Base-by-base conservation (phyloP, 30 jellyfish, hydroid and myxozoan species). In the Chrysaora quinquecirrha region DNA sequence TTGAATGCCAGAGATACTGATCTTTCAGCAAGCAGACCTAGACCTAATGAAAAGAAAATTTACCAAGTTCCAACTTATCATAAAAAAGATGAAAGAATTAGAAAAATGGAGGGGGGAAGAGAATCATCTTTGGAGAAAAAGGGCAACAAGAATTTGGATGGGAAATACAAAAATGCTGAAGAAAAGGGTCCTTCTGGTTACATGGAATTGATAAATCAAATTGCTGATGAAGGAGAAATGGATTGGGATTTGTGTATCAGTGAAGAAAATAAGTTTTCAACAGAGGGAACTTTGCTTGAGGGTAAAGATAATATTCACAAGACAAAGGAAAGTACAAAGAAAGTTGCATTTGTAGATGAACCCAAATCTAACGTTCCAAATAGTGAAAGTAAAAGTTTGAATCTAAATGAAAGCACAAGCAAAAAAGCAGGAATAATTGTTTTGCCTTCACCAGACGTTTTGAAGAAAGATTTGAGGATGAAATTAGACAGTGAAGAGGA, bases 371-470 rank as follows among this genome's bases (percentile, higher is more conserved):
- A 12, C 2, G 68, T 9, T 52, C 2, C 4, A 2, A 52, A 52
- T 4, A 20, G 29, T 52, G 25, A 19, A 52, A 25, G 3, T 9
- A 9, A 6, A 3, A 38, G 11, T 3, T 38, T 52, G 68, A 52
- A 52, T 52, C 4, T 2, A 3, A 52, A 52, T 49, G 82, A 70
- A 1, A 52, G 28, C 22, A 0, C 6, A 54, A 62, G 71, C 47
- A 82, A 61, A 58, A 70, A 76, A n/a, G 92, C 85, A 21, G 92
- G 92, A 19, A 69, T 82, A 22, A 47, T 82, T 32, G 80, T 67
- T 24, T 56, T 82, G 25, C 92, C 92, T 3, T 48, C 86, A 2
- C 92, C 92, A 6, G 71, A 29, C 48, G 30, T 77, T 7, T 34
- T 63, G 52, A 47, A 70, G 30, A 20, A 30, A 1, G 73, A 31